These are phyloP conservation scores for Chrysemys picta DNA, from an alignment of 2,113 vertebrate genomes.

Conservation along the genomic window DNA sequence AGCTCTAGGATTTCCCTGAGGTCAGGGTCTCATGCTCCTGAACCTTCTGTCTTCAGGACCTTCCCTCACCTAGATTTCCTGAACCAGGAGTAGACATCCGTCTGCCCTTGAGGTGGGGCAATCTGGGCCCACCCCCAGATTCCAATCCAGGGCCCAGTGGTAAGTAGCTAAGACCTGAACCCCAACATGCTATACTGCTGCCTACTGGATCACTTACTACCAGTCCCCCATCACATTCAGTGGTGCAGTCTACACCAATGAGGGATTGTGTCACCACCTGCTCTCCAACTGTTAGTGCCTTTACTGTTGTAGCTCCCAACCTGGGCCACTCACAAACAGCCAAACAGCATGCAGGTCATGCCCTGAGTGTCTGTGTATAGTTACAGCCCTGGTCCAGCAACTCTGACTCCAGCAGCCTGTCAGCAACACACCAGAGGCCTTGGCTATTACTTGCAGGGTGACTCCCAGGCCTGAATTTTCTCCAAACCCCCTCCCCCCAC, in stretches of 20 bases:
- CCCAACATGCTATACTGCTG: not conserved
- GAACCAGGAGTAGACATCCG: not conserved
- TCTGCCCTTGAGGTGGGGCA: not conserved
- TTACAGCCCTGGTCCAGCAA: too few relatives aligned
- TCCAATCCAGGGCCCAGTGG: not conserved
- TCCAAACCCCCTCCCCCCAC: too few relatives aligned
- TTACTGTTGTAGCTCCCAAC: not conserved
- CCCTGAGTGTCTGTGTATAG: too few relatives aligned
- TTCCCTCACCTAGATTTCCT: not conserved
- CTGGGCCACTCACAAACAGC: too few relatives aligned
- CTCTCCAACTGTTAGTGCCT: not conserved
- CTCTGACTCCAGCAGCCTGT: too few relatives aligned
- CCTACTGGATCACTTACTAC: not conserved
- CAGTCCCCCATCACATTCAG: not conserved
- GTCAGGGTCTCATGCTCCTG: not conserved
- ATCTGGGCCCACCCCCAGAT: not conserved
- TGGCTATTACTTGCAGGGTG: too few relatives aligned
- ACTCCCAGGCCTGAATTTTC: too few relatives aligned
- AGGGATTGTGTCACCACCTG: not conserved
- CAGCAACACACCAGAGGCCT: too few relatives aligned
- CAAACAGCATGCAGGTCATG: too few relatives aligned
- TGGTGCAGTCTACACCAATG: not conserved
- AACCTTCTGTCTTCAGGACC: not conserved
- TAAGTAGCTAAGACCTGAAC: not conserved
- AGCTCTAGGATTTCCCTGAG: not conserved